Evolutionary conservation across 2,797 vertebrate species (phyloP).

Genomic region (Mus minutoides): DNA sequence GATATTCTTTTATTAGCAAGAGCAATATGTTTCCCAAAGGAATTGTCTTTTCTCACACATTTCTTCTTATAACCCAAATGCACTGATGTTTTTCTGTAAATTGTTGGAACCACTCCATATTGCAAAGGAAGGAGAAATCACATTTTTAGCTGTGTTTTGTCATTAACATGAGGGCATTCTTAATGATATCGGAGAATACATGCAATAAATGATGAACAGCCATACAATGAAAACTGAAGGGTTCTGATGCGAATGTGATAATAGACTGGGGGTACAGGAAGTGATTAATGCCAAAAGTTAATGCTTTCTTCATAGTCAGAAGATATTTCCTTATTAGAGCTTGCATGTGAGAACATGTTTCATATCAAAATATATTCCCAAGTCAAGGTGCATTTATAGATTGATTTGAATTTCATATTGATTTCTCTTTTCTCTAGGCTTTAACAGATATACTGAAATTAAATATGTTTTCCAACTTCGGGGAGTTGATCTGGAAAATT

Average conservation of each 20-base stretch:
- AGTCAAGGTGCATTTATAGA: background rate
- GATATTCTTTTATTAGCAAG: background rate
- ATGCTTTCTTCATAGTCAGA: background rate
- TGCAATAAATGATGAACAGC: background rate
- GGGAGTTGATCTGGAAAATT: slow-evolving; percentile 34
- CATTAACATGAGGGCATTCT: background rate
- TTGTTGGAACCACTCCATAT: background rate
- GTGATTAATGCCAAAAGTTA: background rate
- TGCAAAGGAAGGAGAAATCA: slow-evolving; percentile 1
- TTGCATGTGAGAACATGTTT: background rate
- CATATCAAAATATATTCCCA: slow-evolving; percentile 40
- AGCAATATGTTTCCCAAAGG: background rate
- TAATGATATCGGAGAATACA: background rate
- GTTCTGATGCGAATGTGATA: background rate
- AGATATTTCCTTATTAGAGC: slow-evolving; percentile 43
- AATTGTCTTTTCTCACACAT: background rate
- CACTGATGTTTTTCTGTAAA: background rate
- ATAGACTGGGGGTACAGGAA: background rate
- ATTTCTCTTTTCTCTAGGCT: slow-evolving; percentile 61
- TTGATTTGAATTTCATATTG: slow-evolving; percentile 64
- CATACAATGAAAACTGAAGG: slow-evolving; percentile 9
- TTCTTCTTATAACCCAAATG: background rate
- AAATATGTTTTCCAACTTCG: slow-evolving; percentile 49
- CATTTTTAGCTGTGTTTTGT: background rate
- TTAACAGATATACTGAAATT: slow-evolving; percentile 63